Base-by-base conservation (phyloP, 2,888 invertebrate species). In the Phlogophora meticulosa region DNA sequence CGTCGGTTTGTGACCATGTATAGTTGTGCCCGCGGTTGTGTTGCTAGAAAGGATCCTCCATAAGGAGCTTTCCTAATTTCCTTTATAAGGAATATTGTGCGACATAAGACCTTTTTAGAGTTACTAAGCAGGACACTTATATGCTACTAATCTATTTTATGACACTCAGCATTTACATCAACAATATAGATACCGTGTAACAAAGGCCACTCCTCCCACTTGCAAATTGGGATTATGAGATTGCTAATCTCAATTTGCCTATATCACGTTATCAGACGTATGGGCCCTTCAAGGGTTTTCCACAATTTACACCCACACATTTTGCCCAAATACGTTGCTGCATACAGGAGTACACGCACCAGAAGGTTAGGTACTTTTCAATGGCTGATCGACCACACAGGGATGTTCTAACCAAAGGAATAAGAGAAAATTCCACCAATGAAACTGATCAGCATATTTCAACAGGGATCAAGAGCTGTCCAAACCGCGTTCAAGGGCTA, bases 151-250 rank as follows among this genome's bases (percentile, higher is more conserved):
- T 46, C 20, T 32, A 34, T 34, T 46, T 34, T 38, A 24, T 38
- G 15, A 20, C 38, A 17, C 51, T 17, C 13, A 17, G 20, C 34
- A 52, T 20, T 51, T 36, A 51, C 34, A 20, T n/a, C 13, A n/a
- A 17, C 24, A 36, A 20, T 42, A 48, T 67, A 28, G 34, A 36
- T 42, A 36, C n/a, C n/a, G n/a, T n/a, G n/a, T 9, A 34, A 11
- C n/a, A 13, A 60, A 60, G 59, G 22, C 10, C 40, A 43, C 32
- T 45, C 22, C 34, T 22, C 20, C 56, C 57, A 60, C 49, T 48
- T 28, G 15, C 22, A 53, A 46, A 72, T 72, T 69, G 11, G 48
- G 42, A 49, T 70, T 38, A 65, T n/a, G 24, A 42, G 65, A 73
- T 65, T 56, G 43, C 43, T 73, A 56, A 73, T 73, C 42, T 56